Evolutionary conservation across 2,113 vertebrate species (phyloP).

Genomic region (Chaenocephalus aceratus): DNA sequence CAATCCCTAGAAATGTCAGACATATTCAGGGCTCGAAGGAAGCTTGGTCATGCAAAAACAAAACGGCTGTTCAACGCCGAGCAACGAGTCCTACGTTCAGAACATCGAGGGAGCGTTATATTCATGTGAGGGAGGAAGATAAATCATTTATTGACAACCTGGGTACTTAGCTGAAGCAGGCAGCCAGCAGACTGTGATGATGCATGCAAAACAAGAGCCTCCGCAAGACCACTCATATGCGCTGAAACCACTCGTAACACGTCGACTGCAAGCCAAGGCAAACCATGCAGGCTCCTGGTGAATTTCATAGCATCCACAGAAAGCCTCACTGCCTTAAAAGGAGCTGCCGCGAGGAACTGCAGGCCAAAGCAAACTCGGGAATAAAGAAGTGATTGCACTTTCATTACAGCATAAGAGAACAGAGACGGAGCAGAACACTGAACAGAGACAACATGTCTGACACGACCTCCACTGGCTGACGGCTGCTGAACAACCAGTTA

Average conservation of each 20-base stretch:
- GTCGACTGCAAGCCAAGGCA: constrained; percentile 18
- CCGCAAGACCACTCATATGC: constrained; percentile 34
- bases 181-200: constrained; percentile 47
- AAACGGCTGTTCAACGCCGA: neutral
- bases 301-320: constrained; percentile 34
- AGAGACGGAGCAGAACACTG: neutral
- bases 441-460: neutral
- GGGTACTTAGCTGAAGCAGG: constrained; percentile 37
- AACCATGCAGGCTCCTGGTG: neutral
- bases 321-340: constrained; percentile 7
- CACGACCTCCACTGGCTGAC: neutral
- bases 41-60: neutral
- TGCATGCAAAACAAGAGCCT: constrained; percentile 38
- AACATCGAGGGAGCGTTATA: neutral
- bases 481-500: constrained; percentile 13
- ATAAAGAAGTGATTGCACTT: neutral
- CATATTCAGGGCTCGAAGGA: neutral
- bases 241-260: constrained; percentile 15
- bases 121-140: constrained; percentile 8
- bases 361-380: neutral
- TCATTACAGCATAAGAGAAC: neutral
- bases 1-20: constrained; percentile 12
- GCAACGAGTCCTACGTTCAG: neutral
- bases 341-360: neutral
- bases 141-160: constrained; percentile 47